Evolutionary conservation across 1,140 invertebrate species (phyloP).

Genomic region (Bombus picipes): DNA sequence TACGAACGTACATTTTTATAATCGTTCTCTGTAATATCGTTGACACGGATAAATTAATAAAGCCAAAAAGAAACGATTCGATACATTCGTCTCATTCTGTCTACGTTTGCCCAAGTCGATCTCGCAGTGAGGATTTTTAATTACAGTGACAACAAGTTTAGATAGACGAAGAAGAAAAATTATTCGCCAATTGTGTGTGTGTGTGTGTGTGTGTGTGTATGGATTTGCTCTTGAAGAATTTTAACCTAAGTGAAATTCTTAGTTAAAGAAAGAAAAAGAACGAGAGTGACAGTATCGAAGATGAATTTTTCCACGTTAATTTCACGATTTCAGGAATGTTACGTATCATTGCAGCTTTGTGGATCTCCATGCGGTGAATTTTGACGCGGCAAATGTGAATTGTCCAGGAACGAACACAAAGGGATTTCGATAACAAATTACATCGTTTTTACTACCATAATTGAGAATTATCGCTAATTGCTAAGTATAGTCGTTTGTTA

Average conservation of each 20-base stretch:
- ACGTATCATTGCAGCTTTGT: background rate
- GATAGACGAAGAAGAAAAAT: conserved; percentile 1
- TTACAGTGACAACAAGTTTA: background rate
- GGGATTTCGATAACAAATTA: background rate
- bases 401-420: background rate
- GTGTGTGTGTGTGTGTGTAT: too few species aligned
- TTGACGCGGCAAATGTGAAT: background rate
- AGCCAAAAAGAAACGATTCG: conserved; percentile 14
- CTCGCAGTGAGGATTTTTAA: background rate
- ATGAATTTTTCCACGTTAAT: background rate
- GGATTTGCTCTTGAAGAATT: too few species aligned
- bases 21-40: conserved; percentile 22
- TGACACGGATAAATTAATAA: conserved; percentile 32
- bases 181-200: background rate
- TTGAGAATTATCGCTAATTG: too few species aligned
- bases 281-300: background rate
- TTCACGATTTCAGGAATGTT: background rate
- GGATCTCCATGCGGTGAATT: background rate
- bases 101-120: background rate
- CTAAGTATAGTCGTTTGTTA: too few species aligned
- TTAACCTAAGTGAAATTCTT: too few species aligned
- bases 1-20: background rate
- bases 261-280: background rate
- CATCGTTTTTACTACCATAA: too few species aligned
- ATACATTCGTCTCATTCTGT: conserved; percentile 8